Evolutionary conservation across 2,113 vertebrate genomes (phyloP), one percentile per base, ranked within the genome.

Genomic region (Mastomys coucha): DNA sequence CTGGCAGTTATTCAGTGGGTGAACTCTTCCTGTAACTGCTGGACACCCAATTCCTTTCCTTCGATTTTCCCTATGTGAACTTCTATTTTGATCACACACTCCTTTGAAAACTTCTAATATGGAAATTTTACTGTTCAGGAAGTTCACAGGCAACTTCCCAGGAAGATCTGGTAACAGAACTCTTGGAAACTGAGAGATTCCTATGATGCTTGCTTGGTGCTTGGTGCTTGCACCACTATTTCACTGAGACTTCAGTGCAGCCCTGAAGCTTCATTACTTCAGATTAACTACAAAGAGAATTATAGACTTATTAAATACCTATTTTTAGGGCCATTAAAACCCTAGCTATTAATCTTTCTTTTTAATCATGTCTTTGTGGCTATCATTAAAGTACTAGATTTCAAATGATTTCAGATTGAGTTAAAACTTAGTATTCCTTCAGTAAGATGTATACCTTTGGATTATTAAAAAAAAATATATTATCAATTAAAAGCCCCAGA

Each of bases 241-340:
- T 94, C 26, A 95, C 49, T 49, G 31, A 87, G n/a, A 93, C 26
- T 86, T 89, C 85, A 94, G 26, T 69, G 84, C 8, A 82, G 85
- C 22, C 24, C 63, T 13, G 26, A 97, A 92, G 85, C 81, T 76
- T 91, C 65, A 93, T 84, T 72, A 75, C 36, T 77, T 96, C 67
- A 93, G 76, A 72, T 87, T 51, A 94, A 42, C 93, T 76, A 63
- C 24, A 63, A 70, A 86, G 77, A 75, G 31, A 92, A 84, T 39
- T 70, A 80, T 36, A 22, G n/a, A 95, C 91, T 70, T 92, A 91
- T 75, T 92, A 90, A 97, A 95, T 85, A 88, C 24, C 36, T 97
- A 89, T 90, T 92, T 80, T 86, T 42, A 97, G 49, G 31, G 26
- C 31, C 88, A 94, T 87, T 94, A 85, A 96, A 88, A 91, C 3